These are phyloP conservation scores for Geophilus truncorum DNA, from an alignment of 2,888 invertebrate genomes.

Conservation along the genomic window DNA sequence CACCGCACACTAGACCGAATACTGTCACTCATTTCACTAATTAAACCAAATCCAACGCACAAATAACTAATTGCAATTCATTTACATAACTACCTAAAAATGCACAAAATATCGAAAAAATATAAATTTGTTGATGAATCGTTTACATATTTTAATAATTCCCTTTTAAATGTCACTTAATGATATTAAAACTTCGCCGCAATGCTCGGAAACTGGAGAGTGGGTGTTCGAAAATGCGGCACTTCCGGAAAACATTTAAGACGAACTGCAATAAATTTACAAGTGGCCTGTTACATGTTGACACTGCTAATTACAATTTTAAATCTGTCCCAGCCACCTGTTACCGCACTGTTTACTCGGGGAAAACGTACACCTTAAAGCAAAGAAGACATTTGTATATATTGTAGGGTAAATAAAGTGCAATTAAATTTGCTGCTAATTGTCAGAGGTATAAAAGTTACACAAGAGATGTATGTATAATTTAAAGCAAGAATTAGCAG, in stretches of 20 bases:
- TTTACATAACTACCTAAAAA: no score
- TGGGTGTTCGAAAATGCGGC: no score
- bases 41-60: background rate
- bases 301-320: conserved; percentile 15
- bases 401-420: background rate
- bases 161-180: background rate
- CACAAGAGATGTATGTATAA: no score
- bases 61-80: background rate
- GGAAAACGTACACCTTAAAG: background rate
- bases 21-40: background rate
- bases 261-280: background rate
- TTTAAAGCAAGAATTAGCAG: no score
- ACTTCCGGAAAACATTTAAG: background rate
- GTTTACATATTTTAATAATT: no score
- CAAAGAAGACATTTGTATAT: background rate
- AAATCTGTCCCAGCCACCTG: conserved; percentile 5
- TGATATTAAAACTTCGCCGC: background rate
- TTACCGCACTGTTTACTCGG: background rate
- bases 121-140: no score
- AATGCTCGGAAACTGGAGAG: no score
- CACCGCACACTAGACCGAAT: background rate
- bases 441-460: background rate
- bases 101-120: no score
- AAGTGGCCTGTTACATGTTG: background rate
- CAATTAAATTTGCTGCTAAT: background rate